Evolutionary conservation across 2,113 vertebrate genomes (phyloP), one percentile per base, ranked within the genome.

Genomic region (Mixornis gularis): DNA sequence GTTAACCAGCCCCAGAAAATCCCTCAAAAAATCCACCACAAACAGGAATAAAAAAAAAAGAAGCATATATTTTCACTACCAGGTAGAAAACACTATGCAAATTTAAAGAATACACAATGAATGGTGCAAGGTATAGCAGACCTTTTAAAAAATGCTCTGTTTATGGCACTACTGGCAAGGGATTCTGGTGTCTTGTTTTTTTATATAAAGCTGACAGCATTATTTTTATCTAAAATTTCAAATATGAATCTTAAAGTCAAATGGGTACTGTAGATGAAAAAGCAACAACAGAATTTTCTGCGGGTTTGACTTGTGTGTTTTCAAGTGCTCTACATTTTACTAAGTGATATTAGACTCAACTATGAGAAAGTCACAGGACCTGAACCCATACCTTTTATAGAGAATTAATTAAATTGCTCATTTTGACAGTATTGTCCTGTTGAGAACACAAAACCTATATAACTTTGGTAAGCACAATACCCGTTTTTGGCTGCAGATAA

Each of bases 211-310:
- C 36, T 78, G 30, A 32, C 29, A 48, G 26, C 12, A 76, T 59
- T 85, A 69, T 69, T 93, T 93, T 90, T 51, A 86, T 70, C 40
- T 66, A 73, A 55, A 74, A 85, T 79, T 88, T 90, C 43, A 92
- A 68, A 81, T 51, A 68, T 3, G 1, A 89, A 53, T 40, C 92
- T 69, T 52, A 78, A 85, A 79, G 46, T 78, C 69, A 81, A 36
- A 89, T 73, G 29, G 51, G 32, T 43, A 65, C 32, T 40, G 32
- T 41, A 59, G 36, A 91, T 36, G 12, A 78, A 87, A 56, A 85
- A 91, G 41, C 20, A 49, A 65, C 34, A 84, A 58, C 21, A 52
- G 53, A 89, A 79, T 62, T 83, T 92, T 95, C 74, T 82, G 58
- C 51, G 17, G 32, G 13, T 64, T 79, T 55, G 38, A 22, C n/a